A percentile compares a stretch with the other conserved stretches of the same genome.
Conservation (phyloP, 2,113 vertebrate genomes). For the Mungos mungo region DNA sequence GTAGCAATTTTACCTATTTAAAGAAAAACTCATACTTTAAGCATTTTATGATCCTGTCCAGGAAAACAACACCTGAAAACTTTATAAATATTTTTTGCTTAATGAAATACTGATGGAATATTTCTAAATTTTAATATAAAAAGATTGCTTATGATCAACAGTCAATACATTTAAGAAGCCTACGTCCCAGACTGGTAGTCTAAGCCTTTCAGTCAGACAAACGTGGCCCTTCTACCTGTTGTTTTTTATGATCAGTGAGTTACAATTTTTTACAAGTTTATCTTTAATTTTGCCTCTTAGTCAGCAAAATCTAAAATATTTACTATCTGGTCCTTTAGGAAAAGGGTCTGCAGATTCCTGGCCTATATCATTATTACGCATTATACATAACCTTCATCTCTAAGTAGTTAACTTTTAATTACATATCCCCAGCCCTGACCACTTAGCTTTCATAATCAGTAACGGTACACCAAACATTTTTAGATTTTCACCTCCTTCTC, state of each 20-base stretch:
- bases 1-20: background rate
- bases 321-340: background rate
- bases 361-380: background rate
- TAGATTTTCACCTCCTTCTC: background rate
- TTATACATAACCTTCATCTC: background rate
- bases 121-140: constrained; percentile 15
- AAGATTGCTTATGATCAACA: background rate
- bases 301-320: constrained; percentile 9
- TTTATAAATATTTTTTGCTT: background rate
- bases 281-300: background rate
- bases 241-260: background rate
- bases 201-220: background rate
- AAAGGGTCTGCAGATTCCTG: background rate
- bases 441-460: constrained; percentile 2
- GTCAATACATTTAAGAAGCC: background rate
- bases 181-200: background rate
- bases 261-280: background rate
- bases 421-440: background rate
- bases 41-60: background rate
- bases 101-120: background rate
- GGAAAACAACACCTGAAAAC: background rate
- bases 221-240: background rate
- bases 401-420: constrained; percentile 2
- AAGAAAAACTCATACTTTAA: background rate
- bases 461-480: background rate